Evolutionary conservation across 1,140 invertebrate species (phyloP), one percentile per base, ranked within the genome.

Genomic region (Nasonia vitripennis): DNA sequence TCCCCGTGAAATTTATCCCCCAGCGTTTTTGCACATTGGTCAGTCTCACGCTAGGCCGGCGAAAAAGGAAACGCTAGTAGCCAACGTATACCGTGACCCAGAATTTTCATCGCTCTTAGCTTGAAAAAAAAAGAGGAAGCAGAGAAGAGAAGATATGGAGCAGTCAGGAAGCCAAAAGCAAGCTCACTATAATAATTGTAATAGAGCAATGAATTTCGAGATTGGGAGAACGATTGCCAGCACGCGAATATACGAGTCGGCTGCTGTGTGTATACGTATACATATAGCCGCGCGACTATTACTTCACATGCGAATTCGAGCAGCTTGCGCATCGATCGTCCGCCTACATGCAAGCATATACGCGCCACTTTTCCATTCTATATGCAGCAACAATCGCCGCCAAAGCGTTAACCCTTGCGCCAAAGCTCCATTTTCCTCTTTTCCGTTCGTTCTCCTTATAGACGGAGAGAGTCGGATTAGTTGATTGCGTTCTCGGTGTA

Each of bases 171-270:
- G 20, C 7, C 27, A 14, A 75, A 41, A 45, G 37, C 14, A 37
- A 75, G 73, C 62, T 70, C 67, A 20, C 55, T 70, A 31, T 70
- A 31, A 78, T 70, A 79, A 86, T 86, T 17, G 74, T 31, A 77
- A 37, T 51, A 71, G 41, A 45, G 34, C 67, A 70, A 51, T 71
- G 51, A 62, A 67, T 48, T 77, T 77, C 14, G 48, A 67, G 75
- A 79, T 84, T 71, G 67, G 31, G 74, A 70, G 27, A 68, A 37
- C 17, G 75, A 77, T 77, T 51, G 45, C 20, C 1, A 34, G 20
- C 80, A 73, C 68, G 80, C 80, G 41, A 81, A 9, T 7, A 41
- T n/a, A 17, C 20, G 20, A 62, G 20, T n/a, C 17, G 5, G 17
- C 55, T 62, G 0, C 20, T 14, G 48, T 51, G 48, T 51, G 48